These are phyloP conservation scores for Mus caroli DNA, from an alignment of 2,797 vertebrate species.

Conservation along the genomic window DNA sequence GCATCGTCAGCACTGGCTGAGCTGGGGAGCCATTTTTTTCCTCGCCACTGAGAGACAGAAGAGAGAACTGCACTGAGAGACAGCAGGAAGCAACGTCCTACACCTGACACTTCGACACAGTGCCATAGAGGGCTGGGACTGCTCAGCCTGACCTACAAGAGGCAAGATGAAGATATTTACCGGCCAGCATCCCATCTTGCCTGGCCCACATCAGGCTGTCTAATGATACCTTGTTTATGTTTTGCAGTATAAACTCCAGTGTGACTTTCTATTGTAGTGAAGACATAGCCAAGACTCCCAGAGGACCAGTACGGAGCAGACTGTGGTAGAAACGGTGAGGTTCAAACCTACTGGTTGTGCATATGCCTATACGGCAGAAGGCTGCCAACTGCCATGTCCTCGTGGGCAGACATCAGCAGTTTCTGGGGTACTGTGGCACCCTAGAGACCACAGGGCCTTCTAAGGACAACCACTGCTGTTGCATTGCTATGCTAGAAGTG, in stretches of 20 bases:
- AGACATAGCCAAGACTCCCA: slow-evolving; percentile 14
- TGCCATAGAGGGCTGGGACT: background rate
- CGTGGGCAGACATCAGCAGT: background rate
- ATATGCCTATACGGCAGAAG: background rate
- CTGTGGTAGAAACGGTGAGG: background rate
- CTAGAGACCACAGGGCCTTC: background rate
- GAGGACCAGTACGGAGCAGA: background rate
- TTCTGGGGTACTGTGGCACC: background rate
- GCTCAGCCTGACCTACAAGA: background rate
- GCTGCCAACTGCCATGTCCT: background rate
- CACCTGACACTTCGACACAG: background rate
- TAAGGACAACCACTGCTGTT: background rate
- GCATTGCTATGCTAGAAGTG: background rate
- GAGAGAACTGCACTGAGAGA: background rate
- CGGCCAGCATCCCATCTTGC: background rate
- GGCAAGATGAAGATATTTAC: background rate
- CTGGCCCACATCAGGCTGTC: background rate
- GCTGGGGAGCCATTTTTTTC: background rate
- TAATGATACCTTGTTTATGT: background rate
- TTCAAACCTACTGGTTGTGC: background rate
- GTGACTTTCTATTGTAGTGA: background rate
- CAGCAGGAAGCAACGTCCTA: background rate
- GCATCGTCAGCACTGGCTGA: slow-evolving; percentile 42
- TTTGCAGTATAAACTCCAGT: background rate
- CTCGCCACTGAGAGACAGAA: background rate